Conservation (phyloP, 2,797 vertebrate species). For the Myotis pilosus region DNA sequence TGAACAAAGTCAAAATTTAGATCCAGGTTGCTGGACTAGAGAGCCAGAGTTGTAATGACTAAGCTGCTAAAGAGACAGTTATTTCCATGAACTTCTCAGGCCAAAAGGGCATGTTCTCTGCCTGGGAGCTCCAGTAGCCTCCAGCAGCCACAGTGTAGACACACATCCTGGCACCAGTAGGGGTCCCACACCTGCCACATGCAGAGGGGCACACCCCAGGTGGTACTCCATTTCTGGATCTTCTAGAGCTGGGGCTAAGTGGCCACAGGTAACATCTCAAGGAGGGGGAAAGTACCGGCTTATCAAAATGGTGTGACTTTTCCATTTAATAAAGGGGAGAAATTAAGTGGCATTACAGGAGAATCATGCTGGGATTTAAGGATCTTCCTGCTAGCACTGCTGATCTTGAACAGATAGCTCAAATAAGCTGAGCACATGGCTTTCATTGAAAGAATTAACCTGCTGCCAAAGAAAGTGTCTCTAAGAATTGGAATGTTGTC, state of each 20-base stretch:
- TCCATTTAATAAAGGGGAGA: background rate
- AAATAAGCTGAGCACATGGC: conserved; percentile 39
- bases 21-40: background rate
- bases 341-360: background rate
- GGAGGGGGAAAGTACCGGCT: background rate
- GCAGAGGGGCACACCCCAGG: background rate
- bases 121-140: background rate
- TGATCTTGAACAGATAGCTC: conserved; percentile 24
- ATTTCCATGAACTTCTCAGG: background rate
- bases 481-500: conserved; percentile 64
- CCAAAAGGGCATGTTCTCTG: background rate
- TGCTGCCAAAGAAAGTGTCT: conserved; percentile 60
- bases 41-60: background rate
- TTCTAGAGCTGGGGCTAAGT: background rate
- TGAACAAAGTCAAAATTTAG: conserved; percentile 17
- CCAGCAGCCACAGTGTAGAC: background rate
- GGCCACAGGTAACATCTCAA: background rate
- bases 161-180: background rate
- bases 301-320: background rate
- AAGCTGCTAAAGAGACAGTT: background rate
- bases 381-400: background rate
- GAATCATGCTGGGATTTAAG: background rate
- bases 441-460: conserved; percentile 61
- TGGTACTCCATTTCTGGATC: background rate
- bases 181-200: background rate